Base-by-base conservation (phyloP, 1,140 invertebrate species). In the Asobara japonica region DNA sequence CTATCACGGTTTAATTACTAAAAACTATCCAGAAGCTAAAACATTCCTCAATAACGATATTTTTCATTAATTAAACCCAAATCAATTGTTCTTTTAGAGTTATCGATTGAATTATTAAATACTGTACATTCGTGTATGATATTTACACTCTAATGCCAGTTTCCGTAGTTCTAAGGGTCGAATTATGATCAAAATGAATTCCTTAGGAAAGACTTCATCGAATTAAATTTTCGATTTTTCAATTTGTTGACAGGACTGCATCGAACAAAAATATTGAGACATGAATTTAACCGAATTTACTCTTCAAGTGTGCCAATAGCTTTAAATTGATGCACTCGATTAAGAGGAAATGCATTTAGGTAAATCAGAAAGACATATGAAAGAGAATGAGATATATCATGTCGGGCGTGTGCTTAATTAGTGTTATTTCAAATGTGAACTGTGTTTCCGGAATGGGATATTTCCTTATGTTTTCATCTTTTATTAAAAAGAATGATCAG, bases 121-220 rank as follows among this genome's bases (percentile, higher is more conserved):
- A 79, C 69, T 85, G 84, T 85, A 85, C 78, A 85, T 85, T 84
- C 74, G 60, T 82, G 81, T 82, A 81, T 79, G 74, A 76, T 79
- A 78, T 75, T 73, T 75, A 71, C 65, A 61, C 69, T 70, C 70
- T 74, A 75, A 77, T 77, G 77, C 77, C 77, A 78, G 78, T 77
- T 78, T 71, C 66, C 73, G 66, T 74, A 73, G 48, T 18, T 3
- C 8, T 69, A 36, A 33, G 30, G 11, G 20, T 69, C n/a, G 60
- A 56, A 60, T 33, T 22, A 56, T 27, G 30, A 56, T 56, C 30
- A 69, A 56, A 69, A 56, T 56, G 25, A 48, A n/a, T n/a, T 67
- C 22, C n/a, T 8, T 67, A 60, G 61, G 25, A 27, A 18, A 36
- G 60, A 69, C 38, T 65, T 51, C 18, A 8, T 20, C 33, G 67